Base-by-base conservation (phyloP, 35 echinoderm and acorn worm genomes). In the Lytechinus pictus region DNA sequence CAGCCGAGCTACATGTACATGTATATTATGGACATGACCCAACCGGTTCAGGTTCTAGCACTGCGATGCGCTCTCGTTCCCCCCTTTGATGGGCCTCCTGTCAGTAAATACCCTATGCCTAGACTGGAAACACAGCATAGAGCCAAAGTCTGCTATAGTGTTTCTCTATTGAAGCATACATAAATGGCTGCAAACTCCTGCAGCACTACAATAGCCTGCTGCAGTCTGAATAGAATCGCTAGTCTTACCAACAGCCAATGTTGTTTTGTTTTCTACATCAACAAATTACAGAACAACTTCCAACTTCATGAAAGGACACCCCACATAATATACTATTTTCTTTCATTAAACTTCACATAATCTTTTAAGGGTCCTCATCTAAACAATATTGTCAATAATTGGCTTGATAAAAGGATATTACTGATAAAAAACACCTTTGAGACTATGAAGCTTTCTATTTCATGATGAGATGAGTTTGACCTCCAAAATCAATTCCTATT, bases 141-240 rank as follows among this genome's bases (percentile, higher is more conserved):
- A 79, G 66, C 61, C 9, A 89, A 10, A 4, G 88, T 24, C 28
- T 14, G 88, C 88, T 90, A 21, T 90, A 90, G 88, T 52, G 88
- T 90, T 90, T 90, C 88, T 52, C 88, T 90, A 90, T 54, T 52
- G 88, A 52, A 90, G 88, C 88, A 90, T 44, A 90, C 88, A 90
- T 51, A 89, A 90, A 90, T 52, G 88, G 88, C 88, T 52, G 28
- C 52, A 54, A 54, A 13, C 88, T 90, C 1, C 27, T 52, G 88
- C 28, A 24, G 88, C 88, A 90, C 14, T 90, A 52, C 88, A 90
- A 90, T 90, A 90, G 88, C 29, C 29, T 54, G 52, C 88, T 9
- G 52, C 8, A 52, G 88, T 52, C 9, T 44, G 28, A 90, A 90
- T 54, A 90, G 88, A 54, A 90, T 44, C 52, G 88, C 0, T 90